Conservation (phyloP, 2,888 invertebrate genomes). For the Melinopterus prodromus region DNA sequence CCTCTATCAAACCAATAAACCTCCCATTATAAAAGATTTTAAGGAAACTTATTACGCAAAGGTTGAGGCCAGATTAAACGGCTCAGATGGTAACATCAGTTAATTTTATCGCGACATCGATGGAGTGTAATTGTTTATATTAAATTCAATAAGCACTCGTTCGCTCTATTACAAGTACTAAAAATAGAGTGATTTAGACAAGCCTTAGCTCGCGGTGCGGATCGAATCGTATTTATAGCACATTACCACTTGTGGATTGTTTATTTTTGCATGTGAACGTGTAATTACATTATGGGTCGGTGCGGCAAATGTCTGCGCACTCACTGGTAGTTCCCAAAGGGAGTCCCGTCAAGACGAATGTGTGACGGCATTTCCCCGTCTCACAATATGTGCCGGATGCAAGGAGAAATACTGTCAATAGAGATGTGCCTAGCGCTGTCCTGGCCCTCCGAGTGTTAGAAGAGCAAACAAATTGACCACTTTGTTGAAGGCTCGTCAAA, state of each 20-base stretch:
- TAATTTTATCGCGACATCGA: background rate
- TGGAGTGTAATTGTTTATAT: background rate
- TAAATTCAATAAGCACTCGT: background rate
- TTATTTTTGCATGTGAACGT: background rate
- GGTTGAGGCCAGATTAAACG: too few relatives aligned
- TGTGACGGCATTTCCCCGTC: background rate
- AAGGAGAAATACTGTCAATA: background rate
- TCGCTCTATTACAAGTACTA: background rate
- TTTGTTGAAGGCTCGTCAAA: slow-evolving; percentile 4
- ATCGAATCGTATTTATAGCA: background rate
- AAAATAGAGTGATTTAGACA: background rate
- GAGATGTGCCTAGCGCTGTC: background rate
- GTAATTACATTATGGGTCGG: background rate
- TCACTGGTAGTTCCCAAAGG: background rate
- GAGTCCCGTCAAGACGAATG: background rate
- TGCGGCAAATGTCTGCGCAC: background rate
- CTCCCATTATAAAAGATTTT: too few relatives aligned
- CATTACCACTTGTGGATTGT: background rate
- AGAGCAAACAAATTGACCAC: background rate
- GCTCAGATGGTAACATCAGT: too few relatives aligned
- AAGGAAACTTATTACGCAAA: too few relatives aligned
- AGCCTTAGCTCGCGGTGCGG: background rate
- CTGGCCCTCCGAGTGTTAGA: slow-evolving; percentile 4
- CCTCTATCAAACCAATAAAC: too few relatives aligned
- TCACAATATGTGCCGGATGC: slow-evolving; percentile 4